Base-by-base conservation (phyloP, 35 echinoderm and acorn worm species). In the Ptychodera flava region DNA sequence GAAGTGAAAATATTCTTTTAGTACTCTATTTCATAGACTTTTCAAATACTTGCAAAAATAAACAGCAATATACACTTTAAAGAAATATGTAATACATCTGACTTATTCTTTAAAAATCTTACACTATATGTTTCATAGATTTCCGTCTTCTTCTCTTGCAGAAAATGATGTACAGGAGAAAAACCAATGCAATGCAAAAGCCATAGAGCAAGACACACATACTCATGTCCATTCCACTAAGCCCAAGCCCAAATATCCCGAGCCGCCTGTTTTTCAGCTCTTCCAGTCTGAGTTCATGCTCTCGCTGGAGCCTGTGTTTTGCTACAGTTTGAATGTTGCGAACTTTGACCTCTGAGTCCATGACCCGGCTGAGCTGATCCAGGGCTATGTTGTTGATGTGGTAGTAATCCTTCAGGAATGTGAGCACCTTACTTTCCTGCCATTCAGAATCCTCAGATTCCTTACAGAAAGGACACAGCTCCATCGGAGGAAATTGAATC, bases 401-500 rank as follows among this genome's bases (percentile, higher is more conserved):
- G 53, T 99, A 94, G 27, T 86, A 89, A 28, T 88, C 81, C 33
- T 94, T 94, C 10, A 99, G 79, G 79, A 90, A 99, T 28, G 35
- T 45, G 2, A 99, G 80, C 28, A 99, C 90, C 15, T 85, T 36
- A 1, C 80, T 79, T 33, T 92, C 91, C 31, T 92, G 77, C 96
- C 93, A 94, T 33, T 83, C 28, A 6, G 45, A 12, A 29, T 82
- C 79, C 1, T 79, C 77, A 16, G 82, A 36, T 0, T 76, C 82
- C 35, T 83, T 35, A 34, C 96, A 99, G 14, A 31, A 38, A 31
- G 37, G 31, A 28, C 96, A 99, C 15, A 92, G 45, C 16, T 35
- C 38, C 14, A 35, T 31, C 0, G 93, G 83, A 34, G 96, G 96
- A 52, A 99, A 99, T 30, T 88, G 81, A 12, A 87, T 31, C 85